Percentiles rank a stretch among this genome's conserved stretches.
phyloP scores from a whole-genome alignment of 2,797 vertebrate species.

The Podarcis lilfordi region DNA sequence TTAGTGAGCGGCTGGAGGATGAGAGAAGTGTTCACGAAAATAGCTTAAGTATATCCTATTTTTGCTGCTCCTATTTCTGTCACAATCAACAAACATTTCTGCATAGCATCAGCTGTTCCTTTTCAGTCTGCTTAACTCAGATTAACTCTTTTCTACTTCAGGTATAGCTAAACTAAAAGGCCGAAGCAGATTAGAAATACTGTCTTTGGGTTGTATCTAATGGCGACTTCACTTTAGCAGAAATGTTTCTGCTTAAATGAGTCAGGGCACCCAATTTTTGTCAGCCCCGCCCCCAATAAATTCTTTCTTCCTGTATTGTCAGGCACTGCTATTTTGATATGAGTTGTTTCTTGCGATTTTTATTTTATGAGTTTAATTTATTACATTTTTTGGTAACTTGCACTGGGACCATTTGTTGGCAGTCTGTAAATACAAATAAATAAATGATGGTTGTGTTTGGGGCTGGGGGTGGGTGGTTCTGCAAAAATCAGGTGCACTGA shows the following conservation, averaged over 20 bases:
- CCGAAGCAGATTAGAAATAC: background rate
- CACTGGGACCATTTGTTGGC: too few relatives aligned
- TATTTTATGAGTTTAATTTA: too few relatives aligned
- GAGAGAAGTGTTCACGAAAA: background rate
- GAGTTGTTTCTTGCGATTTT: too few relatives aligned
- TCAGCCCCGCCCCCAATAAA: background rate
- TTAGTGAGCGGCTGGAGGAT: background rate
- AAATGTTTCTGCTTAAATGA: background rate
- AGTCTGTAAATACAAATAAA: too few relatives aligned
- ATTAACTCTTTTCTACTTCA: background rate
- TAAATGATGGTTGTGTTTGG: too few relatives aligned
- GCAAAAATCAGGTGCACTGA: too few relatives aligned
- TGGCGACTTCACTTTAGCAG: too few relatives aligned
- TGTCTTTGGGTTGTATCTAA: background rate
- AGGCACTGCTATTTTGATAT: too few relatives aligned
- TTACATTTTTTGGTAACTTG: too few relatives aligned
- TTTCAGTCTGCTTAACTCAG: background rate
- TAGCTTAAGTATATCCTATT: background rate
- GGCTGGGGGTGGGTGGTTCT: too few relatives aligned
- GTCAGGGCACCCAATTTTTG: background rate
- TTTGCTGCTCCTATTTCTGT: background rate
- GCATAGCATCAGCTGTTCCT: background rate
- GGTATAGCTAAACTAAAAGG: background rate
- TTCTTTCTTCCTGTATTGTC: too few relatives aligned
- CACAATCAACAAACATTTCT: constrained; percentile 11